Base-by-base conservation (phyloP, 2,888 invertebrate genomes). In the Apamea anceps region DNA sequence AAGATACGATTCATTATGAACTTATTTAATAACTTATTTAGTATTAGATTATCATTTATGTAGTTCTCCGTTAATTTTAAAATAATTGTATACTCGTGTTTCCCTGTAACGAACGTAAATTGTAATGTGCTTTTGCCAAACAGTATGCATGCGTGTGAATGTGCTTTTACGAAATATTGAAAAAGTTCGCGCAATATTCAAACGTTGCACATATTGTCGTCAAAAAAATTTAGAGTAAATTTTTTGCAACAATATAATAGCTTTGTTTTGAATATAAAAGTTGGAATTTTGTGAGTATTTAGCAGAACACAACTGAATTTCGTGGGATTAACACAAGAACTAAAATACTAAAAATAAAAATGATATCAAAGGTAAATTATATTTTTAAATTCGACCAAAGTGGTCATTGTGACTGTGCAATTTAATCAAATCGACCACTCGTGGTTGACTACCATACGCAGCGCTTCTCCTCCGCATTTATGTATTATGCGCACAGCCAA, bases 261-360 rank as follows among this genome's bases (percentile, higher is more conserved):
- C 75, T 83, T 75, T 66, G 72, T 75, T 73, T 67, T 76, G 28
- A 66, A 79, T 84, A 85, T 87, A 85, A 84, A 87, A 73, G 87
- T 79, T 71, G 51, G 8, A 0, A 32, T 60, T 78, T 84, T 80
- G 12, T n/a, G n/a, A 48, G 2, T 10, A 60, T 68, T 37, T 71
- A 71, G 54, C 79, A 85, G 85, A 71, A n/a, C 32, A 48, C 62
- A 60, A 13, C 12, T 5, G 45, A 13, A 51, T 73, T 73, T 10
- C 42, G 42, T 74, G 25, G 42, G 25, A 67, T 37, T 51, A 74
- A 45, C 37, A 83, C 84, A 66, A 63, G 0, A 28, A 48, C 25
- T 42, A 0, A n/a, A 45, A 2, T 12, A 21, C 3, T 10, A 21
- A 25, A 62, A 68, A 13, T 0, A 4, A 51, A 85, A 71, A 83